Percentiles rank a stretch among this genome's conserved stretches.
phyloP scores from a whole-genome alignment of 2,797 vertebrate genomes.

The Sciurus carolinensis region DNA sequence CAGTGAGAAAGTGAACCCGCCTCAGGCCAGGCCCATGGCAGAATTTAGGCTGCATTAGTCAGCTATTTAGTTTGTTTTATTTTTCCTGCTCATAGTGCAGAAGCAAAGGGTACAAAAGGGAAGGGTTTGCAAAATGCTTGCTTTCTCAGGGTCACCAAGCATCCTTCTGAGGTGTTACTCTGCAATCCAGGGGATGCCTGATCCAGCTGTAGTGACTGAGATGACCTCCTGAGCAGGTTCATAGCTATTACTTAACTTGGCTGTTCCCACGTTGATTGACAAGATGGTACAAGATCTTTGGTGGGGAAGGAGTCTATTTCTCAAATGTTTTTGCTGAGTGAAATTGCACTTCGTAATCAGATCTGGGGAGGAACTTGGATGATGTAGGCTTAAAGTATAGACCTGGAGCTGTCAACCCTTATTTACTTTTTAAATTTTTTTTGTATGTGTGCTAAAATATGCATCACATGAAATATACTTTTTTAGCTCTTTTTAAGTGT shows the following conservation, averaged over 20 bases:
- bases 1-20: not conserved
- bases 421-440: not conserved
- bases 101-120: slow-evolving; percentile 13
- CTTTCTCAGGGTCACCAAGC: slow-evolving; percentile 25
- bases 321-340: not conserved
- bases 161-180: slow-evolving; percentile 9
- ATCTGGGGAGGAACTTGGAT: not conserved
- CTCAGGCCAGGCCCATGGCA: not conserved
- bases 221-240: not conserved
- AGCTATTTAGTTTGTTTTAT: slow-evolving; percentile 29
- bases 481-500: not conserved
- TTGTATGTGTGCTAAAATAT: not conserved
- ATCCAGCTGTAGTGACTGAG: not conserved
- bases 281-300: not conserved
- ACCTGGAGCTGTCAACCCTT: not conserved
- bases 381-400: not conserved
- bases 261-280: slow-evolving; percentile 26
- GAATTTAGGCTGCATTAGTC: not conserved
- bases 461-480: not conserved
- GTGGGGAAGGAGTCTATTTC: not conserved
- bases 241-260: not conserved
- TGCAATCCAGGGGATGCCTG: not conserved
- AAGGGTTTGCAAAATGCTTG: not conserved
- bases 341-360: not conserved
- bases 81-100: slow-evolving; percentile 52